Base-by-base conservation (phyloP, 1,140 invertebrate species). In the Zaprionus capensis region DNA sequence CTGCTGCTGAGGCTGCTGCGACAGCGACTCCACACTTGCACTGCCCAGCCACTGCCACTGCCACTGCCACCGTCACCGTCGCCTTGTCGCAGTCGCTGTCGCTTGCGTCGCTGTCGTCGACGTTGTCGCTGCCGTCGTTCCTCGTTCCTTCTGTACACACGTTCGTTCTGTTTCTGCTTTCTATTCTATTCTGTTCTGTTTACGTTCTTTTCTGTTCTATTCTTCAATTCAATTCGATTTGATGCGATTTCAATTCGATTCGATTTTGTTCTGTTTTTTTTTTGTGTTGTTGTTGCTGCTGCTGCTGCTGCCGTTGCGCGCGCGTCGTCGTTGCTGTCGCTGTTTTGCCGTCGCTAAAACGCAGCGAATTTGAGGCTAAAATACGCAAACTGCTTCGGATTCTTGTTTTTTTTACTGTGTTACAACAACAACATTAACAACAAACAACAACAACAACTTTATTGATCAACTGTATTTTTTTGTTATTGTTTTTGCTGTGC, bases 281-380 rank as follows among this genome's bases (percentile, higher is more conserved):
- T 66, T 61, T 74, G 57, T 56, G 61, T 80, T 81, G 56, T 72
- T 82, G 73, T 79, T 82, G 31, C 9, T 34, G 73, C 76, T 82
- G 68, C 56, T 68, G 68, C 56, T 68, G 76, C 67, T 71, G 71
- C 59, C 65, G 59, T 44, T 74, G 76, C 70, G 64, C 80, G 77
- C 76, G 81, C 72, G 76, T 74, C 28, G 78, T 57, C 46, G 31
- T 34, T 9, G 9, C 9, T 34, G 31, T 34, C 31, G 31, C 72
- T 44, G 70, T 74, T 84, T 84, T 84, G 81, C 82, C 82, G 82
- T 84, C 82, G 81, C 81, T 83, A 83, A 83, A 83, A 79, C 81
- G 71, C 46, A 38, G 12, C 0, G 26, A 75, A 49, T 57, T 14
- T 5, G 36, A 36, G 5, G 20, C 55, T 41, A 58, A 3, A 34